Evolutionary conservation across 2,113 vertebrate species (phyloP).

Genomic region (Lepus americanus): DNA sequence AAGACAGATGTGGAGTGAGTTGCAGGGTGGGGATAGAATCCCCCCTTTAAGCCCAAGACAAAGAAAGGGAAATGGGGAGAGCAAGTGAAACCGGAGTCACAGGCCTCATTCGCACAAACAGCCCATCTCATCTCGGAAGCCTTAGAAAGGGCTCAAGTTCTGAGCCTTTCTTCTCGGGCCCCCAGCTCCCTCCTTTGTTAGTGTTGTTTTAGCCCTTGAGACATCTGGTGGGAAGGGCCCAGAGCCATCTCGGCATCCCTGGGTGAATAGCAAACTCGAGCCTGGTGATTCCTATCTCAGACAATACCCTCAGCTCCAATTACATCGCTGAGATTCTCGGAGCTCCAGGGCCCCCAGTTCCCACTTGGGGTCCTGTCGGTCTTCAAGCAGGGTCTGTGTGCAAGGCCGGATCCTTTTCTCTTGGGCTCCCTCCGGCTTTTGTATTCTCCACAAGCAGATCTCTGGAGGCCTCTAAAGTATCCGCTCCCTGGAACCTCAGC

Average conservation of each 20-base stretch:
- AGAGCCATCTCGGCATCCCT: conserved; percentile 3
- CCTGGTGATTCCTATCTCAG: conserved; percentile 61
- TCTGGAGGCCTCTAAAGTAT: conserved; percentile 74
- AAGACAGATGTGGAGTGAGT: conserved; percentile 42
- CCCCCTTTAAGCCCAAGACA: conserved; percentile 9
- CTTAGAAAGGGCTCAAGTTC: conserved; percentile 10
- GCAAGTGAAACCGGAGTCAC: conserved; percentile 21
- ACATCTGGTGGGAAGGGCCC: conserved; percentile 53
- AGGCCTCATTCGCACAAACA: not conserved
- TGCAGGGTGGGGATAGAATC: not conserved
- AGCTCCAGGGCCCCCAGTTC: not conserved
- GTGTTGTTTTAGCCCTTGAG: not conserved
- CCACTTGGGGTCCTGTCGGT: not conserved
- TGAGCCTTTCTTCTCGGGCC: not conserved
- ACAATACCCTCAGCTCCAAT: conserved; percentile 70
- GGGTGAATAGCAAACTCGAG: conserved; percentile 70
- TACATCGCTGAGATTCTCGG: not conserved
- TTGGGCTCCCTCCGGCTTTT: conserved; percentile 60
- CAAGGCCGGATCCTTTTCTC: conserved; percentile 55
- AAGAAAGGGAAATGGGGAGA: not conserved
- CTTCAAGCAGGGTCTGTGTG: not conserved
- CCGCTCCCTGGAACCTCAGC: not conserved
- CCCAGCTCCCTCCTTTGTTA: conserved; percentile 44
- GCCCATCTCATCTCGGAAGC: not conserved
- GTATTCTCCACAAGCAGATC: conserved; percentile 71